Evolutionary conservation across 2,797 vertebrate species (phyloP).

Genomic region (Lagodon rhomboides): DNA sequence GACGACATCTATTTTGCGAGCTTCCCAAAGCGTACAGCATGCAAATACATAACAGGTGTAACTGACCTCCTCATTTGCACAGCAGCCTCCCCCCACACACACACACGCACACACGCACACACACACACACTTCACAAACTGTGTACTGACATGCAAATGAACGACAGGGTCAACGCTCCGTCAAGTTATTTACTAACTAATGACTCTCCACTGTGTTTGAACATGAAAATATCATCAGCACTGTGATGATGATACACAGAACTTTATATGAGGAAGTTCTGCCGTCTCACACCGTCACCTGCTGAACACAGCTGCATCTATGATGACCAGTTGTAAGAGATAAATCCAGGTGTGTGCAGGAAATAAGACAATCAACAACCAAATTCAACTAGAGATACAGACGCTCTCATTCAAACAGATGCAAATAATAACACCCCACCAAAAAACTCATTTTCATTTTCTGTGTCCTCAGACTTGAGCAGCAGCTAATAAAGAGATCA

Average conservation of each 20-base stretch:
- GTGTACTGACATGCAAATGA: constrained; percentile 73
- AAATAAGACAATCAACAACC: constrained; percentile 27
- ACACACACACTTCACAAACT: background rate
- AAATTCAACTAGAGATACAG: constrained; percentile 21
- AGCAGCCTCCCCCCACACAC: constrained; percentile 12
- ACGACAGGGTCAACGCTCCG: constrained; percentile 1
- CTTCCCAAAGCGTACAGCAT: constrained; percentile 74
- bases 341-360: constrained; percentile 6
- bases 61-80: constrained; percentile 71
- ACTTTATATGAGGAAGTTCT: constrained; percentile 64
- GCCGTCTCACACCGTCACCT: background rate
- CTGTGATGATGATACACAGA: constrained; percentile 40
- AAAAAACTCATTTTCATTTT: constrained; percentile 2
- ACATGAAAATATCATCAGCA: constrained; percentile 52
- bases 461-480: constrained; percentile 10
- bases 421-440: constrained; percentile 10
- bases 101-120: background rate
- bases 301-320: background rate
- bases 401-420: constrained; percentile 23
- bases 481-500: constrained; percentile 58
- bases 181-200: constrained; percentile 45
- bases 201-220: constrained; percentile 54
- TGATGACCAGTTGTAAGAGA: constrained; percentile 16
- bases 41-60: constrained; percentile 78
- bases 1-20: constrained; percentile 24